Base-by-base conservation (phyloP, 1,140 invertebrate species). In the Psix sp. region DNA sequence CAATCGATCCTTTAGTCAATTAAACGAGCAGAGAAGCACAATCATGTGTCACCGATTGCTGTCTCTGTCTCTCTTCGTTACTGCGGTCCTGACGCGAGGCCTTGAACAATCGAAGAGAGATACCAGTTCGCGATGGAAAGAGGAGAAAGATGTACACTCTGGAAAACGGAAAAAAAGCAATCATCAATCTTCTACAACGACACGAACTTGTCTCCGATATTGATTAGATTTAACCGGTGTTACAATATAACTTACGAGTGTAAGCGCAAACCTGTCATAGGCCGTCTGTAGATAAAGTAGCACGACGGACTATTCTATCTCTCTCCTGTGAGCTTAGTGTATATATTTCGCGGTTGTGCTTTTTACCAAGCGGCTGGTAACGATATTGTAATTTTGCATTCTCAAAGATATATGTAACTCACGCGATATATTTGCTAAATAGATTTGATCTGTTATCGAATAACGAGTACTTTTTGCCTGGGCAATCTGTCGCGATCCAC, bases 111-210 rank as follows among this genome's bases (percentile, higher is more conserved):
- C 38, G 51, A 65, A 66, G 62, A 70, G 54, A 73, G 59, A 62
- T 72, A 59, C 63, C 63, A 60, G 57, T 76, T 76, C 60, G 62
- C 52, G 51, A 39, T 62, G 35, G 35, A 57, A 36, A 66, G 49
- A 36, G 13, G 51, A 54, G 24, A 42, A 46, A 45, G 42, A 14
- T 74, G 71, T 71, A 60, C 73, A 73, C 38, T 63, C 24, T 48
- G 51, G 59, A n/a, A 56, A 63, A 57, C 35, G 14, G 21, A 65
- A 59, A 49, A 29, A 29, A 29, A 3, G 26, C 17, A 59, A 59
- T 77, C 63, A 78, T 76, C 40, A 75, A 76, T 77, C 81, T 77
- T 84, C 46, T 84, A 84, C 80, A 85, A 84, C 82, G 82, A 83
- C 76, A 77, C 66, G 59, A 80, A 74, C 36, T 73, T 65, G 62